These are phyloP conservation scores for Silurus asotus DNA, from an alignment of 2,113 vertebrate species.

Conservation along the genomic window DNA sequence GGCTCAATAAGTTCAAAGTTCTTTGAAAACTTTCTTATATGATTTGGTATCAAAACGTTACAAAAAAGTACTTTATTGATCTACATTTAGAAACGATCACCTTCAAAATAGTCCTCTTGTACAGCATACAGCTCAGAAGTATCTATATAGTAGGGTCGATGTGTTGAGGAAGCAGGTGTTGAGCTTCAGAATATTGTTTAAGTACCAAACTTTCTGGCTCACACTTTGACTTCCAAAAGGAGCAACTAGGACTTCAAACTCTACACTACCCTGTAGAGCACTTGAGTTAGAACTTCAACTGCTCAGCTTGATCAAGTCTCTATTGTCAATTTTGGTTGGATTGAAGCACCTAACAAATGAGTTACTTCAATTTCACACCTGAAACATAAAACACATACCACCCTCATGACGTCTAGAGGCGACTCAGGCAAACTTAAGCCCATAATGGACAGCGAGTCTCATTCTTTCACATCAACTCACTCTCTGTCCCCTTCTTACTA, in stretches of 20 bases:
- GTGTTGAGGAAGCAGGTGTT: not conserved
- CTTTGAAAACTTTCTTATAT: not conserved
- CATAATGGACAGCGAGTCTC: not conserved
- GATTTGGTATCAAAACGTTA: too few species aligned
- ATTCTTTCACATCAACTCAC: not conserved
- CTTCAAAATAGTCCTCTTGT: too few species aligned
- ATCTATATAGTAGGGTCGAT: not conserved
- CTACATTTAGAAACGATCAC: too few species aligned
- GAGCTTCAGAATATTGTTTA: not conserved
- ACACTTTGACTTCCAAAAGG: too few species aligned
- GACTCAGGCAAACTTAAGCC: not conserved
- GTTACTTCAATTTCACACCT: not conserved
- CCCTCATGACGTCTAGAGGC: not conserved
- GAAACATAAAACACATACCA: not conserved
- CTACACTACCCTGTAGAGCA: not conserved
- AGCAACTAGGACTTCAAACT: not conserved
- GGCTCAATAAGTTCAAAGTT: not conserved
- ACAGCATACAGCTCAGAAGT: not conserved
- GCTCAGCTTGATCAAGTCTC: not conserved
- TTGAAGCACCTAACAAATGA: not conserved
- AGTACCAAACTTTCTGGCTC: not conserved
- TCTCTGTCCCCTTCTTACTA: not conserved
- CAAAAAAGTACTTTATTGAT: too few species aligned
- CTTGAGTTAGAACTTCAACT: not conserved
- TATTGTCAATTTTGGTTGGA: not conserved